Evolutionary conservation across 2,113 vertebrate genomes (phyloP), one percentile per base, ranked within the genome.

Genomic region (Stigmatopora argus): DNA sequence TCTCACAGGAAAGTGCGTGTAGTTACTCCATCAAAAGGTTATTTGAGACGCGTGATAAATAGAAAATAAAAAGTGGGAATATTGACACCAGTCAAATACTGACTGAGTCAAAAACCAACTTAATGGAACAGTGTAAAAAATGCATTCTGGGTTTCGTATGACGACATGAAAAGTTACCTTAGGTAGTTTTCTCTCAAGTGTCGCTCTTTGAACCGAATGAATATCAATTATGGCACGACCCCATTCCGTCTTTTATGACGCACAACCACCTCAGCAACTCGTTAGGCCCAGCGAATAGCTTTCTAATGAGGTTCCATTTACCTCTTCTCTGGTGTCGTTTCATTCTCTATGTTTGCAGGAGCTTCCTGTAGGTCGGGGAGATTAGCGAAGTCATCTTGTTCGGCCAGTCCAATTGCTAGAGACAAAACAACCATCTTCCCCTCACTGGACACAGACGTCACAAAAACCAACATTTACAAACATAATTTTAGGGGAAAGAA

Each of bases 381-480:
- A 93, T 98, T 98, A 93, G 97, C 97, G 92, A 99, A 99, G 92
- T 99, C 96, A 81, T 99, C 97, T 92, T 97, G 96, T 84, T 99
- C 96, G 85, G 97, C 96, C 88, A 99, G 92, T 85, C 97, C 96
- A 88, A 98, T 93, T 79, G 97, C 95, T 87, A 98, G 93, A 88
- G 97, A 96, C 89, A 99, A 90, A 91, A 99, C 97, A 89, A 99
- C 96, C 96, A 99, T 98, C 91, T 97, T 96, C 87, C 97, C 97
- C 92, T 99, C 96, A 86, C 97, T 99, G 93, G 83, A 70, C 85
- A 85, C 85, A 44, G 58, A 61, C n/a, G 3, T 44, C n/a, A 61
- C 35, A 44, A 17, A 61, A 44, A 61, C 10, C 35, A 23, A 61
- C n/a, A 61, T 64, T 78, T 67, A 83, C 66, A 78, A 26, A 56